Evolutionary conservation across 2,113 vertebrate species (phyloP).

Genomic region (Andinoacara biseriatus): DNA sequence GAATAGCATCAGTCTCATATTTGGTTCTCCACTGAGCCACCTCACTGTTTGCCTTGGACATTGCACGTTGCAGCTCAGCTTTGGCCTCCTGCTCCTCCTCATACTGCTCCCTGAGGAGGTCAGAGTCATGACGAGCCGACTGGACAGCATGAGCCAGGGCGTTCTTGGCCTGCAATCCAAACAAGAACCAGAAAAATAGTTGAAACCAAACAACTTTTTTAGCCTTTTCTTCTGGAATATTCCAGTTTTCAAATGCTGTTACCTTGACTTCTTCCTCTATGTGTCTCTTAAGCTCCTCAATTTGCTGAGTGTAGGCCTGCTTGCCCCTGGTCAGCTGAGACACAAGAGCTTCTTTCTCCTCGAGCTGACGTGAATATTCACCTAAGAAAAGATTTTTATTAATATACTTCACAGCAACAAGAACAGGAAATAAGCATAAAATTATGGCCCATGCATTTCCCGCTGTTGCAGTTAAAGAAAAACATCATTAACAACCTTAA

Average conservation of each 20-base stretch:
- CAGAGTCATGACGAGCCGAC: constrained; percentile 80
- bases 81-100: constrained; percentile 78
- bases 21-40: constrained; percentile 88
- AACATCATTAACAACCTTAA: neutral
- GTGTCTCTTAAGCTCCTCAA: constrained; percentile 88
- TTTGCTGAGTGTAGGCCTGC: constrained; percentile 84
- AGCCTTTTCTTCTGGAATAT: neutral
- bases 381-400: constrained; percentile 64
- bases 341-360: constrained; percentile 83
- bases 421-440: neutral
- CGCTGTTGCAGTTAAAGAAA: neutral
- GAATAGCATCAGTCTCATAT: constrained; percentile 88
- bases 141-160: too few species aligned
- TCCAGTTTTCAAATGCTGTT: neutral
- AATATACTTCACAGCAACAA: neutral
- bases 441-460: neutral
- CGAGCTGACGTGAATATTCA: constrained; percentile 82
- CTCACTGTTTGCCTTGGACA: constrained; percentile 89
- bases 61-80: constrained; percentile 82
- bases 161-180: neutral
- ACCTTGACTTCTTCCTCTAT: constrained; percentile 86
- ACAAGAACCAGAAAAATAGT: neutral
- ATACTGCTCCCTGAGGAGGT: constrained; percentile 81
- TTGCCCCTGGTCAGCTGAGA: constrained; percentile 83
- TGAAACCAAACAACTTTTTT: neutral